Conservation (phyloP, 2,888 invertebrate genomes). For the Therioaphis trifolii region DNA sequence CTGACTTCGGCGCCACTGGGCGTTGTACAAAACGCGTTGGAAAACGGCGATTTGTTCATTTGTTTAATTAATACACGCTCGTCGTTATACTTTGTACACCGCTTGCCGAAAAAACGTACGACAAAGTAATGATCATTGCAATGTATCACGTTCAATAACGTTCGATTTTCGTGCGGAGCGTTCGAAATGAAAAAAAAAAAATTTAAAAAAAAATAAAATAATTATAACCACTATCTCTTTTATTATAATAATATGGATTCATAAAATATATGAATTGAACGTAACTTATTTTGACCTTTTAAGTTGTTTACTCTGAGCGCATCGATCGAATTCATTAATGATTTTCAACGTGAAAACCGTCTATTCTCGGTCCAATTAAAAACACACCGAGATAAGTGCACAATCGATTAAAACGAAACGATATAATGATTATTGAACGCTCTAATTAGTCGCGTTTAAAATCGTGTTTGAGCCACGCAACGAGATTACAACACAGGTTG, state of each 20-base stretch:
- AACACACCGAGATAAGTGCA: not conserved
- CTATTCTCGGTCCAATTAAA: constrained; percentile 45
- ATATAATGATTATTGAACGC: not conserved
- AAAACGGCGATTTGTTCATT: no score
- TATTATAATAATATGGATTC: not conserved
- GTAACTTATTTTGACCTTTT: constrained; percentile 26
- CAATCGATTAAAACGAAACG: constrained; percentile 19
- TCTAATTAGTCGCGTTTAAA: constrained; percentile 14
- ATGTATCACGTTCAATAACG: no score
- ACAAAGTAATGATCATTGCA: no score
- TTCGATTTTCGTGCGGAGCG: no score
- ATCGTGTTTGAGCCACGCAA: not conserved
- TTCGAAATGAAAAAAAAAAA: no score
- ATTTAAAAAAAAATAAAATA: no score
- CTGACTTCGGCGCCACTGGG: no score
- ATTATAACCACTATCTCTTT: no score
- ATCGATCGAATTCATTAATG: not conserved
- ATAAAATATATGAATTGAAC: constrained; percentile 6
- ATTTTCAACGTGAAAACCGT: constrained; percentile 9
- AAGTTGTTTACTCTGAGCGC: constrained; percentile 1
- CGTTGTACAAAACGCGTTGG: no score
- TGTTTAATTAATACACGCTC: no score
- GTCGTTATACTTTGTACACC: no score
- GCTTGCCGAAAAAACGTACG: no score
- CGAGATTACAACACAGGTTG: not conserved